Percentiles rank a stretch among this genome's conserved stretches.
These are phyloP conservation scores for Ranitomeya imitator DNA, from an alignment of 2,113 vertebrate genomes.

Conservation along the genomic window DNA sequence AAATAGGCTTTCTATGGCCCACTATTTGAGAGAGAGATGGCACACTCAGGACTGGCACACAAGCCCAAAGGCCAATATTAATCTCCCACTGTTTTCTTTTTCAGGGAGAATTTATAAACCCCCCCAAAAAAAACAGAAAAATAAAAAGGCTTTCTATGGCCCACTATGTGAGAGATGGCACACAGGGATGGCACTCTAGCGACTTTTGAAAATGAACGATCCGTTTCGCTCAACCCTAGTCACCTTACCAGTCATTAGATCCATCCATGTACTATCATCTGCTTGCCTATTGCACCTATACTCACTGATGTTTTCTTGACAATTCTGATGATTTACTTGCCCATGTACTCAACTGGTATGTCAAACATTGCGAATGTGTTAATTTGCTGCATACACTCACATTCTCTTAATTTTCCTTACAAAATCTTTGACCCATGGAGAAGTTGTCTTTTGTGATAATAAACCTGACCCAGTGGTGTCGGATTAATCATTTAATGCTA, in stretches of 20 bases:
- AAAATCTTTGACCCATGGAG: not conserved
- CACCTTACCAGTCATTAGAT: not conserved
- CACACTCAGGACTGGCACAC: no score
- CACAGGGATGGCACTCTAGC: no score
- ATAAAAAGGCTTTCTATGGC: no score
- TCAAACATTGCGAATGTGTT: not conserved
- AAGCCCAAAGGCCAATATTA: no score
- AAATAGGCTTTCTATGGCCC: no score
- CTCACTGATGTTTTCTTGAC: not conserved
- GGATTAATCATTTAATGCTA: constrained; percentile 63
- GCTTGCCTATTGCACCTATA: not conserved
- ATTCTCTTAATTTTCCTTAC: not conserved
- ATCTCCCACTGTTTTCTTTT: no score
- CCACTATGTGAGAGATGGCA: no score
- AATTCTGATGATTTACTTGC: not conserved
- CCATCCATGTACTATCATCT: not conserved
- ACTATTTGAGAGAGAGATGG: no score
- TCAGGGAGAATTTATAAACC: no score
- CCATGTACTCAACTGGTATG: not conserved
- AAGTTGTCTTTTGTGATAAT: constrained; percentile 43
- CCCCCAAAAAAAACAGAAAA: no score
- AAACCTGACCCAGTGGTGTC: constrained; percentile 56
- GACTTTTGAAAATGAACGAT: no score
- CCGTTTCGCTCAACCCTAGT: no score
- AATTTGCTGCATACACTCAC: not conserved